A percentile compares a stretch with the other conserved stretches of the same genome.
Conservation (phyloP, 2,797 vertebrate genomes). For the Threskiornis aethiopicus region DNA sequence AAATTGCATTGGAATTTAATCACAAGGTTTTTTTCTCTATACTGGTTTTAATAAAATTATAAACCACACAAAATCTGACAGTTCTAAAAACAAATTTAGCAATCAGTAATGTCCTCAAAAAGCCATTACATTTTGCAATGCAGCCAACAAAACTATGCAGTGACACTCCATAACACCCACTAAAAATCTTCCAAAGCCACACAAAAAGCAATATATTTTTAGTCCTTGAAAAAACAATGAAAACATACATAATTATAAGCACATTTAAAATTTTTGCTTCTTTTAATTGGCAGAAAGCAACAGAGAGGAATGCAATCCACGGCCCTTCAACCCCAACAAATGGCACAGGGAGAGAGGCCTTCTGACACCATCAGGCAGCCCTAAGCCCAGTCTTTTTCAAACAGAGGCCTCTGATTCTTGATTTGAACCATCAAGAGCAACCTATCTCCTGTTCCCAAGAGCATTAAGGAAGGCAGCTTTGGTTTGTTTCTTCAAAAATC, state of each 20-base stretch:
- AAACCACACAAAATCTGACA: neutral
- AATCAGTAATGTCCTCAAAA: neutral
- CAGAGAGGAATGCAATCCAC: neutral
- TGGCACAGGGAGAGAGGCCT: neutral
- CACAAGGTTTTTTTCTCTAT: neutral
- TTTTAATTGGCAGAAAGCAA: neutral
- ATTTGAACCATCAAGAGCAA: neutral
- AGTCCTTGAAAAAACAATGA: constrained; percentile 1
- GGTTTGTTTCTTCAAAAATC: neutral
- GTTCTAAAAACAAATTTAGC: neutral
- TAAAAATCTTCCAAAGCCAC: neutral
- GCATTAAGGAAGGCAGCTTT: neutral
- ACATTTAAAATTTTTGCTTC: neutral
- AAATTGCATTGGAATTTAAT: neutral
- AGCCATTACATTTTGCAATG: neutral
- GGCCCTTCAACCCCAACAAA: neutral
- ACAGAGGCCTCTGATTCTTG: fast-evolving
- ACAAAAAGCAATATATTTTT: constrained; percentile 22
- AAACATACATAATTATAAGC: constrained; percentile 3
- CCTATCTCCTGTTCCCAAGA: neutral
- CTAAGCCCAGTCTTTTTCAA: neutral
- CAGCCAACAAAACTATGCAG: constrained; percentile 6
- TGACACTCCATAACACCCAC: neutral
- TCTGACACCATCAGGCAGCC: neutral
- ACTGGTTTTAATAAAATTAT: neutral